Base-by-base conservation (phyloP, 2,888 invertebrate genomes). In the Tenthredo scrophulariae region DNA sequence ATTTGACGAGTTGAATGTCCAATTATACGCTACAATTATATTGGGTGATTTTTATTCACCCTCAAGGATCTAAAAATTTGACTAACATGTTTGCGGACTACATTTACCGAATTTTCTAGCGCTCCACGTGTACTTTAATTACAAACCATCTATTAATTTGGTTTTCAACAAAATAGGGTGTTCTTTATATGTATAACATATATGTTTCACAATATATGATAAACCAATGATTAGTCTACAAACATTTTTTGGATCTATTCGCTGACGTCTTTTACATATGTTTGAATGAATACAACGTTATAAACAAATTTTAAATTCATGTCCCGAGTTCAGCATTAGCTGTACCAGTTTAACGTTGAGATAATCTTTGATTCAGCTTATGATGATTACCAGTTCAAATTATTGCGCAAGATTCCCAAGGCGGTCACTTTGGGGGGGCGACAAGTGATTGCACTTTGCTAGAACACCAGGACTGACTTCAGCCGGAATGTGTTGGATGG, bases 401-500 rank as follows among this genome's bases (percentile, higher is more conserved):
- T 58, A 79, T 79, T 79, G 79, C 79, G 22, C 37, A 79, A 79
- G 29, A 37, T 58, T n/a, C 1, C 2, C 18, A 6, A 0, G 13
- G 4, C 33, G 37, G 33, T 54, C 29, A n/a, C 22, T 33, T n/a
- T 33, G 37, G 79, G 79, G 54, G 62, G 77, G 77, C 18, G 18
- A 18, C 79, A 50, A 77, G 77, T 54, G 33, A 79, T 50, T 79
- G 7, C 79, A 33, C 54, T 82, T 18, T n/a, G 15, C 26, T 62
- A 43, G 29, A 82, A 65, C 26, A 18, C 5, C 7, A 18, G 67
- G 86, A 85, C 87, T 26, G 84, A 72, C 67, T 85, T 6, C 10
- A 88, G 87, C 88, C 84, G 86, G 88, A 84, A 86, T 40, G 4
- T n/a, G 13, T 50, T 15, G 18, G 80, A 15, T 54, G 80, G 79